A percentile compares a stretch with the other conserved stretches of the same genome.
phyloP scores from a whole-genome alignment of 2,797 vertebrate species.

The Squalus acanthias region DNA sequence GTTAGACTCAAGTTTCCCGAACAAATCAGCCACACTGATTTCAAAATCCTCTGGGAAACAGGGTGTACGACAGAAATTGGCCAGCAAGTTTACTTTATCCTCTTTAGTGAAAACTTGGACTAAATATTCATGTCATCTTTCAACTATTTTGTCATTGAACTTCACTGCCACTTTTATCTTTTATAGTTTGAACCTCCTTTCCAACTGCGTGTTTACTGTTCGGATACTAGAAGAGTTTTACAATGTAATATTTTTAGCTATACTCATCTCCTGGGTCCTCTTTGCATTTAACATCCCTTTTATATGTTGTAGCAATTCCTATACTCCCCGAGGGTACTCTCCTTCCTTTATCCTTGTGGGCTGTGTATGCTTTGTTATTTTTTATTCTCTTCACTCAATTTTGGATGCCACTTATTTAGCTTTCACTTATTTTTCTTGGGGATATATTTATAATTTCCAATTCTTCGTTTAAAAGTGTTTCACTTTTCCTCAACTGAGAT shows the following conservation, averaged over 20 bases:
- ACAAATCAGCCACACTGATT: background rate
- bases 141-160: slow-evolving; percentile 12
- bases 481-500: background rate
- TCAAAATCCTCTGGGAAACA: background rate
- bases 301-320: background rate
- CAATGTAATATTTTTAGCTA: background rate
- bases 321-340: background rate
- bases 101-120: background rate
- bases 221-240: background rate
- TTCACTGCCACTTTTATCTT: background rate
- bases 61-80: background rate
- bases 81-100: background rate
- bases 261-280: background rate
- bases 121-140: background rate
- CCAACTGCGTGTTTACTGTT: background rate
- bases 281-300: slow-evolving; percentile 4
- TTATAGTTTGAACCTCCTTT: background rate
- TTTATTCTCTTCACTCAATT: background rate
- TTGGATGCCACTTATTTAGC: background rate
- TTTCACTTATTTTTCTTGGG: background rate
- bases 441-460: background rate
- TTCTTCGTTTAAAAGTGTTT: background rate
- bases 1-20: background rate
- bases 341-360: background rate
- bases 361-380: background rate